These are phyloP conservation scores for Gymnorhina tibicen DNA, from an alignment of 2,113 vertebrate genomes.

Conservation along the genomic window DNA sequence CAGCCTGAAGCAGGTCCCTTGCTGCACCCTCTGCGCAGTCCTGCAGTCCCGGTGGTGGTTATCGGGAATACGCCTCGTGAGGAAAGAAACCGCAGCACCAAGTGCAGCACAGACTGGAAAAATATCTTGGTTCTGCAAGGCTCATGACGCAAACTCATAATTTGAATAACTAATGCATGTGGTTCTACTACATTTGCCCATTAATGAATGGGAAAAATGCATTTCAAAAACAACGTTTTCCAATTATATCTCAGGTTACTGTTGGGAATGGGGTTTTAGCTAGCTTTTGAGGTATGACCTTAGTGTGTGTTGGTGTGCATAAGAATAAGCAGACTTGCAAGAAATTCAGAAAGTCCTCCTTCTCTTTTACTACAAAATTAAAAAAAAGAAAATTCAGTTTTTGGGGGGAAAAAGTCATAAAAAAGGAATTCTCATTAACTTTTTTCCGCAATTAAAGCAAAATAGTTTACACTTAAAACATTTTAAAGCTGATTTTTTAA, in stretches of 20 bases:
- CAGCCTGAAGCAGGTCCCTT: not conserved
- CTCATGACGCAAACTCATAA: not conserved
- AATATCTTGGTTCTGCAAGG: not conserved
- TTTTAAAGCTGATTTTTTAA: not conserved
- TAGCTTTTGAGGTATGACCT: not conserved
- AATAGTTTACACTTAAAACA: not conserved
- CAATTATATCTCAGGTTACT: not conserved
- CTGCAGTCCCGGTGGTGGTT: rapidly evolving
- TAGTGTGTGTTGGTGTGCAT: not conserved
- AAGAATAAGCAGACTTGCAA: not conserved
- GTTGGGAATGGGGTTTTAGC: not conserved
- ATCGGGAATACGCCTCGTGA: not conserved
- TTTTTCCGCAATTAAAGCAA: not conserved
- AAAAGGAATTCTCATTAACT: rapidly evolving
- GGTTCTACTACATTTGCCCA: slow-evolving; percentile 1
- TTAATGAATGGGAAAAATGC: slow-evolving; percentile 5
- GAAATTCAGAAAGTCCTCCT: not conserved
- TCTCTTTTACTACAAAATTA: not conserved
- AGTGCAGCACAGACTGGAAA: not conserved
- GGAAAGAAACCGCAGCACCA: not conserved
- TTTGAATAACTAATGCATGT: not conserved
- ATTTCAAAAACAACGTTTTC: not conserved
- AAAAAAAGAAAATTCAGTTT: not conserved
- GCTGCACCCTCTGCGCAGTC: rapidly evolving
- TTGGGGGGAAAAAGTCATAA: rapidly evolving